Evolutionary conservation across 2,113 vertebrate genomes (phyloP).

Genomic region (Tenrec ecaudatus): DNA sequence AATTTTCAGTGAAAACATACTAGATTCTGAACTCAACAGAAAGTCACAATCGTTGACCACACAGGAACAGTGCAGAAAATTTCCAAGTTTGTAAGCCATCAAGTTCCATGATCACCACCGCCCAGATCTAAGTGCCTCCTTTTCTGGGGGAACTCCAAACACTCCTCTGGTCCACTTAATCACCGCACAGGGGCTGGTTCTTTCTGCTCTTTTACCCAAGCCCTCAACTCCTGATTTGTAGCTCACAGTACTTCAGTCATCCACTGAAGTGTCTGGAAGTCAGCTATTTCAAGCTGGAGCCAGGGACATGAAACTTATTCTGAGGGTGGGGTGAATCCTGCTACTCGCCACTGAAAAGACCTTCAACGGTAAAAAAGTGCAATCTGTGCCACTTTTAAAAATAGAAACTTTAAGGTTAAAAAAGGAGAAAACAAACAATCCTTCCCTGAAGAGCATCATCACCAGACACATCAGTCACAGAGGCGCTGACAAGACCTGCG

Average conservation of each 20-base stretch:
- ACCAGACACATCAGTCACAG: constrained; percentile 53
- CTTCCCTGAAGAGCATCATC: not conserved
- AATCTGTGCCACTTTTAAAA: constrained; percentile 68
- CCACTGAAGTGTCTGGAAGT: constrained; percentile 56
- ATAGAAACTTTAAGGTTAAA: constrained; percentile 55
- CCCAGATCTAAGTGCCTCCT: not conserved
- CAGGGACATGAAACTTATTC: constrained; percentile 53
- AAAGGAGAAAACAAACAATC: constrained; percentile 2
- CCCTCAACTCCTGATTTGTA: constrained; percentile 54
- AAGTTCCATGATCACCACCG: constrained; percentile 3
- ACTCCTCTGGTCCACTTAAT: constrained; percentile 15
- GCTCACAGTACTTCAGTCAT: constrained; percentile 57
- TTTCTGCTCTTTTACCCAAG: constrained; percentile 41
- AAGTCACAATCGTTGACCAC: not conserved
- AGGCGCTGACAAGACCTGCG: constrained; percentile 48
- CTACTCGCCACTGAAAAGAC: constrained; percentile 65
- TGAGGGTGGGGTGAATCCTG: constrained; percentile 46
- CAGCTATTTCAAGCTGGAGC: constrained; percentile 56
- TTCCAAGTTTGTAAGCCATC: not conserved
- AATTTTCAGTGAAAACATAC: constrained; percentile 54
- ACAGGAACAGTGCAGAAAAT: not conserved
- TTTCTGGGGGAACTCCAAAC: constrained; percentile 26
- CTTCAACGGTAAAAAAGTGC: constrained; percentile 57
- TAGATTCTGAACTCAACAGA: constrained; percentile 28
- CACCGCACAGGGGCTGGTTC: not conserved